Evolutionary conservation across 1,140 invertebrate species (phyloP).

Genomic region (Hormaphis cornu): DNA sequence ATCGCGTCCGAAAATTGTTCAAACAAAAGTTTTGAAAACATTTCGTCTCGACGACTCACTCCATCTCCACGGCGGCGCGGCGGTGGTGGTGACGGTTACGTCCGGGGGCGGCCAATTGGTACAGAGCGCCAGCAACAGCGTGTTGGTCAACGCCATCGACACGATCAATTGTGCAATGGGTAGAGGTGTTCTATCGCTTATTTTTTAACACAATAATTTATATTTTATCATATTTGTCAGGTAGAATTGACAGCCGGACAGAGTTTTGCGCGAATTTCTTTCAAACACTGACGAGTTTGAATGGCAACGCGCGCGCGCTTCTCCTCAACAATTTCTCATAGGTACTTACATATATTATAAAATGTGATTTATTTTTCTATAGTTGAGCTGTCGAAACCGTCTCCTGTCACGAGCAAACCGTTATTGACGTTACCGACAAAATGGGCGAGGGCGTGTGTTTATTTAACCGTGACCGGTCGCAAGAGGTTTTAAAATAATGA

Average conservation of each 20-base stretch:
- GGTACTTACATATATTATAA: too few species aligned
- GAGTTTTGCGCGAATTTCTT: too few species aligned
- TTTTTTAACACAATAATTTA: too few species aligned
- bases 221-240: too few species aligned
- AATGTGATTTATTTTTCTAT: constrained; percentile 25
- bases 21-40: not conserved
- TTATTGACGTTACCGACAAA: too few species aligned
- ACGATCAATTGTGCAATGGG: too few species aligned
- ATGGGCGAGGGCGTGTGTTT: not conserved
- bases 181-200: too few species aligned
- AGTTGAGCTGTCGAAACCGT: not conserved
- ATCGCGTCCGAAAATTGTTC: not conserved
- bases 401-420: not conserved
- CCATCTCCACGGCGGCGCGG: constrained; percentile 34
- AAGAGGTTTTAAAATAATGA: constrained; percentile 11
- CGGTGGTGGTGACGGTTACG: constrained; percentile 6
- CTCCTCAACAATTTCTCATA: too few species aligned
- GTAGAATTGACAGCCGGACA: too few species aligned
- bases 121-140: constrained; percentile 32
- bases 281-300: too few species aligned
- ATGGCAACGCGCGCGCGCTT: too few species aligned
- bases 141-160: constrained; percentile 23
- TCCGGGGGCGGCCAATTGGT: constrained; percentile 34
- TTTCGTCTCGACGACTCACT: constrained; percentile 15
- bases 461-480: not conserved